Evolutionary conservation across 2,113 vertebrate species (phyloP), one percentile per base, ranked within the genome.

Genomic region (Scalopus aquaticus): DNA sequence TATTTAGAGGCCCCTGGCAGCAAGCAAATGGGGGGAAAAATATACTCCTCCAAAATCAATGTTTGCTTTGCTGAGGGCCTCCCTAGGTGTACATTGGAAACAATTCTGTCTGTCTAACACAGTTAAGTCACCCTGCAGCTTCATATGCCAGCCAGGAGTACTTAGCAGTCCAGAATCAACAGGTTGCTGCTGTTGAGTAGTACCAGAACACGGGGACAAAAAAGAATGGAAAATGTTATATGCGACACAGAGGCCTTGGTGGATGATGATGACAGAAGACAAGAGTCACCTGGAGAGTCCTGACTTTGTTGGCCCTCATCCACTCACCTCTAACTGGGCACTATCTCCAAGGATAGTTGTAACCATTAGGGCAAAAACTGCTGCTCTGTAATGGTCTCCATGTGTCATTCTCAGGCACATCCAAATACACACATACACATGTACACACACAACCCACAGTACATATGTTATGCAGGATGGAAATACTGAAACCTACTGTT

Each of bases 51-150:
- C 98, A 98, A 98, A 98, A 98, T 98, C 98, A 98, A 98, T 98
- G 98, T 98, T 98, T 98, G 97, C 97, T 98, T 98, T 98, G 93
- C 97, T 97, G 98, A 98, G 98, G 98, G 98, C 97, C 98, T 98
- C 97, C 96, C 98, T 98, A 98, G 98, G 98, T 98, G 98, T 98
- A 98, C 97, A 94, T 96, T 98, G 98, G 98, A 98, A 98, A 98
- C 97, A 98, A 98, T 98, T 98, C 97, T 96, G 97, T 98, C 98
- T 98, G 96, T 97, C 98, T 98, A 95, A 97, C 98, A 97, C 98
- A 97, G 98, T 96, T 97, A 98, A 98, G 98, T 98, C 98, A 98
- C 97, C 96, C 95, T 96, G 46, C 73, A 95, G 96, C 91, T 94
- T 58, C 62, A 7, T 76, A 9, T 97, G 97, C 98, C 98, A 97